phyloP scores from a whole-genome alignment of 2,888 invertebrate species.

The Campaea margaritaria region DNA sequence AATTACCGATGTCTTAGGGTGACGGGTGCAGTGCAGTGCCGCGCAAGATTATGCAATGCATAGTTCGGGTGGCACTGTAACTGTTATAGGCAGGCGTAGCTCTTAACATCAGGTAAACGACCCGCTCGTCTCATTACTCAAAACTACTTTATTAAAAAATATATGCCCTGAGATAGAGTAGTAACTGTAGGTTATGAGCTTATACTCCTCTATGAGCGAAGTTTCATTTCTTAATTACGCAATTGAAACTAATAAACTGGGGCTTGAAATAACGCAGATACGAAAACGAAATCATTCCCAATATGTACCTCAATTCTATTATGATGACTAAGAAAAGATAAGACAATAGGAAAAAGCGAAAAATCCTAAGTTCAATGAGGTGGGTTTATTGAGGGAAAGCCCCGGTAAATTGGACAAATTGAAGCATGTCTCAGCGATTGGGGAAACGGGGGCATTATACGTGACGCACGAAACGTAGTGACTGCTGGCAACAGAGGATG shows the following conservation, averaged over 20 bases:
- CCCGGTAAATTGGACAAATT: slow-evolving; percentile 57
- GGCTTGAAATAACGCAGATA: neutral
- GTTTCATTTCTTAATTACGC: neutral
- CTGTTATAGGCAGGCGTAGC: no score
- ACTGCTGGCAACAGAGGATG: slow-evolving; percentile 9
- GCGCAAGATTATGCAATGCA: no score
- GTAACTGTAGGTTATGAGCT: no score
- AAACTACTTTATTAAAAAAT: no score
- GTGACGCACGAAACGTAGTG: neutral
- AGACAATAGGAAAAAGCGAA: slow-evolving; percentile 31
- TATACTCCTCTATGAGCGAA: no score
- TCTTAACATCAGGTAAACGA: no score
- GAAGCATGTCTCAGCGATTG: slow-evolving; percentile 47
- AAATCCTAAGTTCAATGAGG: slow-evolving; percentile 45
- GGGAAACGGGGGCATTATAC: slow-evolving; percentile 11
- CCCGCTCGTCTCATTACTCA: no score
- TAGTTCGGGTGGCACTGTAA: no score
- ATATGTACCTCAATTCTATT: slow-evolving; percentile 14
- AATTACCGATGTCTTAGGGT: no score
- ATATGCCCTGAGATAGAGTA: no score
- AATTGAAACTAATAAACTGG: neutral
- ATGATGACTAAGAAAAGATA: slow-evolving; percentile 33
- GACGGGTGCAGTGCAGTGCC: no score
- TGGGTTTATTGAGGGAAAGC: slow-evolving; percentile 50
- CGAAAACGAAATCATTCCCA: slow-evolving; percentile 1